A percentile compares a stretch with the other conserved stretches of the same genome.
Evolutionary conservation across 2,888 invertebrate species (phyloP).

Genomic region (Chrysina gloriosa): DNA sequence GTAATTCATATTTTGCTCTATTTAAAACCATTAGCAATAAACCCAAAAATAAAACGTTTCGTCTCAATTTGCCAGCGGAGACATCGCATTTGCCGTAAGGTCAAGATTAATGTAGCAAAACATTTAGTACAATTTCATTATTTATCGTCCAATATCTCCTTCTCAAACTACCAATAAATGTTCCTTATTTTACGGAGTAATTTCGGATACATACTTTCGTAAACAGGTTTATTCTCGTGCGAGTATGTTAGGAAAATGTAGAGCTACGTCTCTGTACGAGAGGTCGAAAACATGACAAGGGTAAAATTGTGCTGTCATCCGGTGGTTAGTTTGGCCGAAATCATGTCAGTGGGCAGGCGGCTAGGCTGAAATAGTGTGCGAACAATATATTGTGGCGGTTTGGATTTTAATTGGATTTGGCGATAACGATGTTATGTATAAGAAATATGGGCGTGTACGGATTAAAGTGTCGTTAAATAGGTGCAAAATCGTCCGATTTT

Average conservation of each 20-base stretch:
- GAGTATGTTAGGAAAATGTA: not conserved
- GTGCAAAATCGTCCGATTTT: no score
- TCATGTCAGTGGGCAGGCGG: constrained; percentile 12
- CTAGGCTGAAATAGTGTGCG: not conserved
- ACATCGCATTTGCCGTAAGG: no score
- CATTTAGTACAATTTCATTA: no score
- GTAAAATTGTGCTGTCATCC: constrained; percentile 29
- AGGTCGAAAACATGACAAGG: constrained; percentile 2
- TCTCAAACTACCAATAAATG: not conserved
- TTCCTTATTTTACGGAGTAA: not conserved
- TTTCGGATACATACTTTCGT: not conserved
- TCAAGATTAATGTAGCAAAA: not conserved
- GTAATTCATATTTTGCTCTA: not conserved
- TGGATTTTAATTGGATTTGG: no score
- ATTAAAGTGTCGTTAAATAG: no score
- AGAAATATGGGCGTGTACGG: no score
- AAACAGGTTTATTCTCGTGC: not conserved
- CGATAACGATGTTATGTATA: not conserved
- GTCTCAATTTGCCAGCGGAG: not conserved
- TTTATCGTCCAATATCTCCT: no score
- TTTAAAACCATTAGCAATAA: not conserved
- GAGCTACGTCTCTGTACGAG: not conserved
- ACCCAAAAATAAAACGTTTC: not conserved
- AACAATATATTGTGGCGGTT: not conserved
- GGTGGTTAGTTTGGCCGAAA: constrained; percentile 16